phyloP scores from a whole-genome alignment of 2,113 vertebrate genomes.

The Catharus bicknelli region DNA sequence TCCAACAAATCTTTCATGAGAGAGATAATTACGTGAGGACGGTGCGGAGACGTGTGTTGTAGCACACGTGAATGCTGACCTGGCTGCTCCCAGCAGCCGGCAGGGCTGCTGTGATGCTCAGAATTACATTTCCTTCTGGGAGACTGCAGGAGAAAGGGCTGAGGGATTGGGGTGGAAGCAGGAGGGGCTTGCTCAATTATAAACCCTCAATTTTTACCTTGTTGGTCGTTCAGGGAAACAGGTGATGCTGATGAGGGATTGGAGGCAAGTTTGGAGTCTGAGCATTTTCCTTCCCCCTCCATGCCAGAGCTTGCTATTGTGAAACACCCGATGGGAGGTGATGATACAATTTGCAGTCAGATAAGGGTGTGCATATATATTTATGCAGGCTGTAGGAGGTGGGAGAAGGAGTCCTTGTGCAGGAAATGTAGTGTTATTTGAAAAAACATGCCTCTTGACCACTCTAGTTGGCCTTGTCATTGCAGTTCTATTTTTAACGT shows the following conservation, averaged over 20 bases:
- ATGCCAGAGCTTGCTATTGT: neutral
- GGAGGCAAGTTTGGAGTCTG: neutral
- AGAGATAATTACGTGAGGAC: constrained; percentile 67
- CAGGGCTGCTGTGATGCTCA: constrained; percentile 36
- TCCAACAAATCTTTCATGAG: constrained; percentile 56
- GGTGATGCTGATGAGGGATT: neutral
- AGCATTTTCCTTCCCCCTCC: neutral
- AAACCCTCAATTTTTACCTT: neutral
- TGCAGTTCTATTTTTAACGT: neutral
- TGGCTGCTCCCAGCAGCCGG: constrained; percentile 26
- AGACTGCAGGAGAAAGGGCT: neutral
- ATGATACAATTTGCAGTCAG: constrained; percentile 7
- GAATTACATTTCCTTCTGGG: constrained; percentile 53
- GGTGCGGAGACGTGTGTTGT: neutral
- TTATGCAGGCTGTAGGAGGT: neutral
- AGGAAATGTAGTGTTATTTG: neutral
- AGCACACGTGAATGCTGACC: constrained; percentile 44
- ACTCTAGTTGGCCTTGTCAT: neutral
- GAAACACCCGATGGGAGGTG: neutral
- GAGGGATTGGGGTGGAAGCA: neutral
- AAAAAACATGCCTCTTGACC: neutral
- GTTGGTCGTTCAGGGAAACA: neutral
- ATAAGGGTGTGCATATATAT: neutral
- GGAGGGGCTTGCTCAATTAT: neutral
- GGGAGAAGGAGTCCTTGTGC: neutral